Evolutionary conservation across 2,113 vertebrate genomes (phyloP).

Genomic region (Seriola aureovittata): DNA sequence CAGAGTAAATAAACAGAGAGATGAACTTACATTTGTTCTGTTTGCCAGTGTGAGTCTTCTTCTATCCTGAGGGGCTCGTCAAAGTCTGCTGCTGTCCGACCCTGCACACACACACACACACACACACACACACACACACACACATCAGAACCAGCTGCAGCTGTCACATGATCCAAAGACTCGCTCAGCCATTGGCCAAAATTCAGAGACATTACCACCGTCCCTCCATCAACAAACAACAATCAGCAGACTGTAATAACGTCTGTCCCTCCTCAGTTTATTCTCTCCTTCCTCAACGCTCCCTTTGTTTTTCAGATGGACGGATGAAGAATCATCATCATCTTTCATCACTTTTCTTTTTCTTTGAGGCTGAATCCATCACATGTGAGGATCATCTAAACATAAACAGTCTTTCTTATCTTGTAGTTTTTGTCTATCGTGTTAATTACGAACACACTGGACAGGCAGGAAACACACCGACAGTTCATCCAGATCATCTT

Average conservation of each 20-base stretch:
- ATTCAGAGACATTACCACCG: slow-evolving; percentile 43
- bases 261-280: neutral
- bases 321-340: neutral
- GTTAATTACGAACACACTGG: no score
- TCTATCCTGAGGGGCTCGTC: slow-evolving; percentile 95
- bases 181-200: slow-evolving; percentile 43
- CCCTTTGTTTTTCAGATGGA: neutral
- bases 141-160: slow-evolving; percentile 71
- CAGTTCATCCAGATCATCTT: no score
- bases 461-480: no score
- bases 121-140: slow-evolving; percentile 47
- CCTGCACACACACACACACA: slow-evolving; percentile 78
- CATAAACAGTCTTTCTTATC: no score
- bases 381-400: no score
- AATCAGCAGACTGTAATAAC: slow-evolving; percentile 20
- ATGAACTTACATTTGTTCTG: slow-evolving; percentile 82
- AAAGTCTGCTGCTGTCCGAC: slow-evolving; percentile 85
- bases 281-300: slow-evolving; percentile 2
- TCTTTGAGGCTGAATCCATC: no score
- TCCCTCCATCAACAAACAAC: slow-evolving; percentile 28
- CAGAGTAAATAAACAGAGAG: neutral
- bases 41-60: slow-evolving; percentile 89
- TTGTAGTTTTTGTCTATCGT: no score
- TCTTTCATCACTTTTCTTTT: neutral
- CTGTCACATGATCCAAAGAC: slow-evolving; percentile 69